Base-by-base conservation (phyloP, 2,888 invertebrate species). In the Machimus atricapillus region DNA sequence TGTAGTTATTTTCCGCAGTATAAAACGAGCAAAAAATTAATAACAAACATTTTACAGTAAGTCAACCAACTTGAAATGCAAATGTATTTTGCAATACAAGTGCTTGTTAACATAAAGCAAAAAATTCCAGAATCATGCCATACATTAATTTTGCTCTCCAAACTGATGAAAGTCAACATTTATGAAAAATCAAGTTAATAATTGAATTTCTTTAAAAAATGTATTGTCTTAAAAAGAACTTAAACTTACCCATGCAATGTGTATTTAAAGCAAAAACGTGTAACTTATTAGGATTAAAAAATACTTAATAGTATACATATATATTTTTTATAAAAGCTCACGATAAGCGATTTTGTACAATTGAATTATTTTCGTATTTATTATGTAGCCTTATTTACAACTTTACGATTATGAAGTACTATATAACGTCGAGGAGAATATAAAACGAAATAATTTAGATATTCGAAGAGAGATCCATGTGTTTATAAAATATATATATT, bases 301-400 rank as follows among this genome's bases (percentile, higher is more conserved):
- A 34, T 81, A 81, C 56, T 52, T 46, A 81, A 34, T 52, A 81
- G 81, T 81, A 52, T 81, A 81, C 52, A 81, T 52, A 81, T 81
- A 81, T 81, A 81, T 81, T 81, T 81, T 81, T 81, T 81, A 81
- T 81, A 81, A 81, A 81, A 23, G 52, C 27, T 81, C 81, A 81
- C 56, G 81, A 81, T 81, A 81, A 81, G 81, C 52, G 81, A 81
- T 83, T 83, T 83, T 83, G 83, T 83, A 83, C 83, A 83, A 66
- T 83, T 83, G 43, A 66, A 83, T 83, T 83, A 83, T 83, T 83
- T 83, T 83, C 83, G 40, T 83, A 83, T 83, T 83, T 83, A 83
- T 83, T 83, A 34, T 58, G 83, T 83, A 83, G 83, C 83, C 83
- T 83, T 83, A 83, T 83, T 83, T 83, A 83, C 83, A 83, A 66